Evolutionary conservation across 2,888 invertebrate species (phyloP).

Genomic region (Steinernema scapterisci): DNA sequence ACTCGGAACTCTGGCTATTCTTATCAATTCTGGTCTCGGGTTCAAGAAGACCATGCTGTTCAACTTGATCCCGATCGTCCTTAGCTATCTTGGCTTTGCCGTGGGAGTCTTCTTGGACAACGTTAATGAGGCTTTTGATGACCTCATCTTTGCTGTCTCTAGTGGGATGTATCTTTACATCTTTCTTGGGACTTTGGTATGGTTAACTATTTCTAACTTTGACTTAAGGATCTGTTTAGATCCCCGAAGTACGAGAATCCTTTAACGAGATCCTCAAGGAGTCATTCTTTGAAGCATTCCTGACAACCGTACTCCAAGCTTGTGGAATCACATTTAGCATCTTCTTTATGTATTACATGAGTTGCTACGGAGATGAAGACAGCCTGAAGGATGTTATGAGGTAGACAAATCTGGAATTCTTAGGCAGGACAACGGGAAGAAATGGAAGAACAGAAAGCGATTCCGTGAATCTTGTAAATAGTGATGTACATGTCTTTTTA

Average conservation of each 20-base stretch:
- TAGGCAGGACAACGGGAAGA: too few relatives aligned
- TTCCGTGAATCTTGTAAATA: background rate
- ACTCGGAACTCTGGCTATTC: conserved; percentile 61
- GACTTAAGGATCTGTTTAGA: conserved; percentile 43
- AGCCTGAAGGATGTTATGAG: background rate
- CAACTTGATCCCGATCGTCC: conserved; percentile 59
- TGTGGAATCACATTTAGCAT: conserved; percentile 53
- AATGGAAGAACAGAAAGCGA: background rate
- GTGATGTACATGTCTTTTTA: background rate
- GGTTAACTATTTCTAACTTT: too few relatives aligned
- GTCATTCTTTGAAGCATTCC: conserved; percentile 52
- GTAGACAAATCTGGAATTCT: background rate
- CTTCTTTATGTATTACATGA: conserved; percentile 57
- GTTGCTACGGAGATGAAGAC: conserved; percentile 37
- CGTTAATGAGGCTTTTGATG: conserved; percentile 60
- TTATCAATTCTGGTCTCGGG: conserved; percentile 62
- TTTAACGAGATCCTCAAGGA: conserved; percentile 58
- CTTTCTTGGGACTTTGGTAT: conserved; percentile 63
- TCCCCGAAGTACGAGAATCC: conserved; percentile 64
- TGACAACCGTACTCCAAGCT: conserved; percentile 51
- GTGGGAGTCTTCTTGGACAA: conserved; percentile 56
- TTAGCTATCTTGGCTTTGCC: conserved; percentile 58
- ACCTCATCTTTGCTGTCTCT: conserved; percentile 61
- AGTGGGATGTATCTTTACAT: conserved; percentile 66
- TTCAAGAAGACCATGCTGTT: conserved; percentile 55